Evolutionary conservation across 1,140 invertebrate species (phyloP).

Genomic region (Chrysoperla carnea): DNA sequence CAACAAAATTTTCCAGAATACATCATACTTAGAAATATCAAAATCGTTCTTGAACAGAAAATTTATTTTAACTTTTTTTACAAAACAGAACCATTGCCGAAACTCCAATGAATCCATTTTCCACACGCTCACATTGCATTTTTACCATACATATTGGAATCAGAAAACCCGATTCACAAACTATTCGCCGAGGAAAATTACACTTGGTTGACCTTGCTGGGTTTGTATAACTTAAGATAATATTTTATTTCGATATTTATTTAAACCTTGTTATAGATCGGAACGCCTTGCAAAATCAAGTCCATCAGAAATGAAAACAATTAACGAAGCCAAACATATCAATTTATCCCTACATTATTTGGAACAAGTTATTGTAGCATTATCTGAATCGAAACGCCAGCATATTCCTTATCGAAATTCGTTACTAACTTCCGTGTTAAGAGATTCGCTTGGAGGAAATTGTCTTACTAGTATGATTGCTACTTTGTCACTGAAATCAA

Average conservation of each 20-base stretch:
- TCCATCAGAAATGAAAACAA: conserved; percentile 25
- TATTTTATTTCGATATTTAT: too few relatives aligned
- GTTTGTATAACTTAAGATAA: conserved; percentile 20
- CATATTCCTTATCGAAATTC: conserved; percentile 50
- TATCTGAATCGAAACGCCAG: conserved; percentile 33
- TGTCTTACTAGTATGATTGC: conserved; percentile 49
- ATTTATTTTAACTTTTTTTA: background rate
- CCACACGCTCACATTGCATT: conserved; percentile 48
- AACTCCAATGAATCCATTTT: conserved; percentile 45
- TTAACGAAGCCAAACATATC: conserved; percentile 44
- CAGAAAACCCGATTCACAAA: conserved; percentile 25
- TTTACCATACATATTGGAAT: conserved; percentile 40
- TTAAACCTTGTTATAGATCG: conserved; percentile 21
- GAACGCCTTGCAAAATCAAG: conserved; percentile 26
- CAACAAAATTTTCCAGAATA: too few relatives aligned
- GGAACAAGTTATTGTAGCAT: conserved; percentile 46
- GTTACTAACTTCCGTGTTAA: conserved; percentile 40
- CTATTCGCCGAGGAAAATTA: conserved; percentile 34
- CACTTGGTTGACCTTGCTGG: conserved; percentile 49
- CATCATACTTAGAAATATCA: too few relatives aligned
- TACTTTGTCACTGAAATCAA: conserved; percentile 32
- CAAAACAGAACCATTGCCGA: conserved; percentile 35
- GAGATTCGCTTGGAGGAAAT: conserved; percentile 46
- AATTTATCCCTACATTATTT: conserved; percentile 48
- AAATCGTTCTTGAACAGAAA: too few relatives aligned